phyloP scores from a whole-genome alignment of 2,113 vertebrate genomes.

The Microtus pennsylvanicus region DNA sequence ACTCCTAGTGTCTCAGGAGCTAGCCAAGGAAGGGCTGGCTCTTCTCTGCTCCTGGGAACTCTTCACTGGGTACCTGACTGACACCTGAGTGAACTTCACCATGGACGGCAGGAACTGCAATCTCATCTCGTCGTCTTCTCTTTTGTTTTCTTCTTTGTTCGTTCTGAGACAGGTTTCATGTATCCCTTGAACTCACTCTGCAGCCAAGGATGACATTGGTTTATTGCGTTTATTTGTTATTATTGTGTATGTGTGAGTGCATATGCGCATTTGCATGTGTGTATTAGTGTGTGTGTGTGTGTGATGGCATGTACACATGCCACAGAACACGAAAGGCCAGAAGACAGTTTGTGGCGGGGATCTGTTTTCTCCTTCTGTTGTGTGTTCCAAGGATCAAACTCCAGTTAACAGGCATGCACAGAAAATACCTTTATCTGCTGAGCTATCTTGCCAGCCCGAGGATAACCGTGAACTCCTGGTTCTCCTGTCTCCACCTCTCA shows the following conservation, averaged over 20 bases:
- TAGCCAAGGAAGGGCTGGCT: not conserved
- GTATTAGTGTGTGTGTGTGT: not conserved
- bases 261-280: not conserved
- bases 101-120: not conserved
- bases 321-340: not conserved
- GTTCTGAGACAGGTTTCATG: not conserved
- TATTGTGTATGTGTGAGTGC: not conserved
- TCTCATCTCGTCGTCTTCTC: not conserved
- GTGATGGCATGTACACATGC: not conserved
- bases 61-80: not conserved
- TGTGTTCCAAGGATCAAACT: too few species aligned
- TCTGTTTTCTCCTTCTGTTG: not conserved
- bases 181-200: not conserved
- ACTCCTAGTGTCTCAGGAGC: not conserved
- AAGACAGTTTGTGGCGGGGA: not conserved
- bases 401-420: not conserved
- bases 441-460: not conserved
- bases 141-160: not conserved
- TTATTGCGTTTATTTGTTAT: not conserved
- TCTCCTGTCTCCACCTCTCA: not conserved
- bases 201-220: not conserved
- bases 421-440: not conserved
- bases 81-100: not conserved
- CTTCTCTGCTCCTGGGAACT: not conserved
- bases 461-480: not conserved